phyloP scores from a whole-genome alignment of 2,888 invertebrate species.

The Aspidiotus destructor region DNA sequence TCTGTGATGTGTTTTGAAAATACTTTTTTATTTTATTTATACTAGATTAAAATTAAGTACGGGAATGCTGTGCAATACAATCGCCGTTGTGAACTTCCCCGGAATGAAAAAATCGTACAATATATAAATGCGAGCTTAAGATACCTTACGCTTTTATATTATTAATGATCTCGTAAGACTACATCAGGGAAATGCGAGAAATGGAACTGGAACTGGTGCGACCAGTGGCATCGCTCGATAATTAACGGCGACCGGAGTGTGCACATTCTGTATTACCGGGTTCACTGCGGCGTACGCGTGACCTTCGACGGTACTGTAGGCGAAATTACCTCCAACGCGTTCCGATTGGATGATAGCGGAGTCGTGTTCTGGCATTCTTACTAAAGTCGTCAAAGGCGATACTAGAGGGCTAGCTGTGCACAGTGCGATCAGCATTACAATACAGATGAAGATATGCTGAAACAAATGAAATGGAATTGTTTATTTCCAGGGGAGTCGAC shows the following conservation, averaged over 20 bases:
- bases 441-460: too few species aligned
- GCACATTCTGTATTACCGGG: slow-evolving; percentile 43
- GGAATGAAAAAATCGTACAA: too few species aligned
- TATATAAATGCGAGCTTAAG: too few species aligned
- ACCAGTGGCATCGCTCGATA: slow-evolving; percentile 40
- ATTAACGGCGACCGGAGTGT: slow-evolving; percentile 42
- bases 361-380: slow-evolving; percentile 46
- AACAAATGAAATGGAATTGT: too few species aligned
- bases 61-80: too few species aligned
- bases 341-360: slow-evolving; percentile 48
- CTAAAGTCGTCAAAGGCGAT: slow-evolving; percentile 36
- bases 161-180: slow-evolving; percentile 38
- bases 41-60: too few species aligned
- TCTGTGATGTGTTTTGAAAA: too few species aligned
- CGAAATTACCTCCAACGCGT: slow-evolving; percentile 48
- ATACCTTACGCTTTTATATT: too few species aligned
- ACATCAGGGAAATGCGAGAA: slow-evolving; percentile 40
- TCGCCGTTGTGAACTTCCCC: too few species aligned
- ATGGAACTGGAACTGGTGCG: slow-evolving; percentile 33
- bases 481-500: too few species aligned
- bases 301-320: slow-evolving; percentile 48
- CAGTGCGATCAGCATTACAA: not conserved
- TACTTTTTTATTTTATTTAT: too few species aligned
- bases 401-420: slow-evolving; percentile 28
- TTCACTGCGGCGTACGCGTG: slow-evolving; percentile 46